phyloP scores from a whole-genome alignment of 2,113 vertebrate genomes.

The Callospermophilus lateralis region DNA sequence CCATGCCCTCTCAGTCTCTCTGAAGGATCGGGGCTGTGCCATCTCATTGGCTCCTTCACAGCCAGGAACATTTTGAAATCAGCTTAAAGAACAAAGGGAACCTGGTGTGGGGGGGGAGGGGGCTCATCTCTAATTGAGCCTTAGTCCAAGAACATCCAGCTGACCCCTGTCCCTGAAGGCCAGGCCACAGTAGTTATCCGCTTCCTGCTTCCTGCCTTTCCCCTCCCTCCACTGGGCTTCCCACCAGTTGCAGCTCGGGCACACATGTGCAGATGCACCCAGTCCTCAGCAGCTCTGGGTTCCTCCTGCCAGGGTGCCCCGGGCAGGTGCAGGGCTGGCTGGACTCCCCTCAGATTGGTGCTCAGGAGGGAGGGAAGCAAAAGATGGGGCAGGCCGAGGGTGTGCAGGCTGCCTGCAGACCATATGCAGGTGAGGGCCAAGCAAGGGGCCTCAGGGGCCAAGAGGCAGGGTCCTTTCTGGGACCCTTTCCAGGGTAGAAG shows the following conservation, averaged over 20 bases:
- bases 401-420: not conserved
- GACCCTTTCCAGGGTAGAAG: slow-evolving; percentile 40
- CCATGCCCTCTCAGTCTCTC: not conserved
- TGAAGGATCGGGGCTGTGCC: too few species aligned
- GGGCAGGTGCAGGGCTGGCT: too few species aligned
- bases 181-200: not conserved
- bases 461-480: not conserved
- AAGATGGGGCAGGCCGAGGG: not conserved
- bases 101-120: not conserved
- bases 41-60: too few species aligned
- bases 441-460: too few species aligned
- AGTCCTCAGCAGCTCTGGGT: not conserved
- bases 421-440: too few species aligned
- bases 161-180: not conserved
- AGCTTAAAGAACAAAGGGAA: not conserved
- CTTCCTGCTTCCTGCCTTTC: not conserved
- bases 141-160: too few species aligned
- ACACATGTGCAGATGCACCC: not conserved
- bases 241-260: not conserved
- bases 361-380: not conserved
- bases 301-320: not conserved
- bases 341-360: accelerated
- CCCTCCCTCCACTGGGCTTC: not conserved
- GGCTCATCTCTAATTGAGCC: not conserved
- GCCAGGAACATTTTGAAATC: not conserved